phyloP scores from a whole-genome alignment of 2,113 vertebrate genomes.

The Platanista minor region DNA sequence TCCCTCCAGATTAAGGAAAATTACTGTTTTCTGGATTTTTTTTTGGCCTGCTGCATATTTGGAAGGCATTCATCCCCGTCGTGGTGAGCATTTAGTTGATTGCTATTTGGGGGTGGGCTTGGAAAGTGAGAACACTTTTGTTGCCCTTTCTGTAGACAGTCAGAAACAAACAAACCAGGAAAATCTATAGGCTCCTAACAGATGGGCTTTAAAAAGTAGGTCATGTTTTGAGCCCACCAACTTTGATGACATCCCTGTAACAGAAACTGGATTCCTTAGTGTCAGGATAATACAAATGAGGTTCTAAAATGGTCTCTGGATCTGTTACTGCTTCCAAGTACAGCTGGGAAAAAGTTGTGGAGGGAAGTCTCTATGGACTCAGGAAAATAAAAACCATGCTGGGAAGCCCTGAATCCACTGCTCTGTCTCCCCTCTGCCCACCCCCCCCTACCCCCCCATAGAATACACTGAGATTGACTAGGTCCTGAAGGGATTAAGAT shows the following conservation, averaged over 20 bases:
- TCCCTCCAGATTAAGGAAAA: slow-evolving; percentile 17
- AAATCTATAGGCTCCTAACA: slow-evolving; percentile 71
- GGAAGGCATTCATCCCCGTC: not conserved
- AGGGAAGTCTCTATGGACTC: slow-evolving; percentile 49
- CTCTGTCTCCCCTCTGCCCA: not conserved
- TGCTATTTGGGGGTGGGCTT: slow-evolving; percentile 38
- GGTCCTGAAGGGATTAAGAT: slow-evolving; percentile 12
- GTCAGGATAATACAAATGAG: slow-evolving; percentile 72
- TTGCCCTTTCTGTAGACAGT: slow-evolving; percentile 62
- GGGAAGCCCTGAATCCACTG: slow-evolving; percentile 36
- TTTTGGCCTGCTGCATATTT: not conserved
- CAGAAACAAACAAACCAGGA: slow-evolving; percentile 68
- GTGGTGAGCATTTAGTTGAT: slow-evolving; percentile 24
- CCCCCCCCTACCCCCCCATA: not conserved
- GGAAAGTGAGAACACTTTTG: slow-evolving; percentile 53
- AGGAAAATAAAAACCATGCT: slow-evolving; percentile 41
- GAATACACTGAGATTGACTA: slow-evolving; percentile 25
- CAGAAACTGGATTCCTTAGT: slow-evolving; percentile 71
- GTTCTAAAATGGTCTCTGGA: slow-evolving; percentile 71
- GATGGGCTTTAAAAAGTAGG: slow-evolving; percentile 75
- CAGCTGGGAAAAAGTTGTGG: slow-evolving; percentile 60
- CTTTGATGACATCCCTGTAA: slow-evolving; percentile 71
- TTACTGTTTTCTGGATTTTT: not conserved
- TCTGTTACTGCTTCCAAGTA: slow-evolving; percentile 71
- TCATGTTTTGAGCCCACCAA: slow-evolving; percentile 75